These are phyloP conservation scores for Rhamnusium bicolor DNA, from an alignment of 2,888 invertebrate genomes.

Conservation along the genomic window DNA sequence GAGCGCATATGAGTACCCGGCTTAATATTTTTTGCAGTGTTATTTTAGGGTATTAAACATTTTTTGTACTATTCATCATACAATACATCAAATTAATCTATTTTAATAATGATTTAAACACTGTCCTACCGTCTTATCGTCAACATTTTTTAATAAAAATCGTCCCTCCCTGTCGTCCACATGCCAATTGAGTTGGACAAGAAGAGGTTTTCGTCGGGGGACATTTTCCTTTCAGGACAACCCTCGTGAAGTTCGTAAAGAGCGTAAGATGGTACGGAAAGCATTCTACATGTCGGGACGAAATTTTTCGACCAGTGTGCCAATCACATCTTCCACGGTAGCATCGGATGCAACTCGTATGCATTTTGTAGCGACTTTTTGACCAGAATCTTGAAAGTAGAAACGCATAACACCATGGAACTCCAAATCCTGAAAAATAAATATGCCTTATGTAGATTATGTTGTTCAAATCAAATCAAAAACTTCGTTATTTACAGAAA, in stretches of 20 bases:
- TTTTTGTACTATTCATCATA: too few relatives aligned
- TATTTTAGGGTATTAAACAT: too few relatives aligned
- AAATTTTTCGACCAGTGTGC: constrained; percentile 98
- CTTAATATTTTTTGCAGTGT: too few relatives aligned
- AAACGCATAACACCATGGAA: constrained; percentile 99
- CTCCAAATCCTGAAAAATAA: constrained; percentile 87
- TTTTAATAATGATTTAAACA: too few relatives aligned
- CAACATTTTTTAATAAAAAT: constrained; percentile 92
- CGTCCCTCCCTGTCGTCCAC: constrained; percentile 98
- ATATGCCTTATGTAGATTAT: too few relatives aligned
- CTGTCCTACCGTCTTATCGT: constrained; percentile 81
- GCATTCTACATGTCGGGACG: constrained; percentile 99
- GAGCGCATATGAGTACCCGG: too few relatives aligned
- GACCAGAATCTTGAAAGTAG: constrained; percentile 99
- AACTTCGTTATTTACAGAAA: too few relatives aligned
- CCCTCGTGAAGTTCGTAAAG: constrained; percentile 81
- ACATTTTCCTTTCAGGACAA: constrained; percentile 88
- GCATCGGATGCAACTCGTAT: constrained; percentile 98
- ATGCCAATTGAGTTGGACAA: constrained; percentile 99
- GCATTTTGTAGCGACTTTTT: constrained; percentile 99
- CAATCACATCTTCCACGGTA: constrained; percentile 96
- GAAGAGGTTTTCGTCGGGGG: constrained; percentile 93
- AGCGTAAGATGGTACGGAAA: constrained; percentile 83
- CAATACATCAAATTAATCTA: too few relatives aligned
- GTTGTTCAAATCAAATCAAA: too few relatives aligned